These are phyloP conservation scores for Diorhabda elongata DNA, from an alignment of 1,140 invertebrate species.

Conservation along the genomic window DNA sequence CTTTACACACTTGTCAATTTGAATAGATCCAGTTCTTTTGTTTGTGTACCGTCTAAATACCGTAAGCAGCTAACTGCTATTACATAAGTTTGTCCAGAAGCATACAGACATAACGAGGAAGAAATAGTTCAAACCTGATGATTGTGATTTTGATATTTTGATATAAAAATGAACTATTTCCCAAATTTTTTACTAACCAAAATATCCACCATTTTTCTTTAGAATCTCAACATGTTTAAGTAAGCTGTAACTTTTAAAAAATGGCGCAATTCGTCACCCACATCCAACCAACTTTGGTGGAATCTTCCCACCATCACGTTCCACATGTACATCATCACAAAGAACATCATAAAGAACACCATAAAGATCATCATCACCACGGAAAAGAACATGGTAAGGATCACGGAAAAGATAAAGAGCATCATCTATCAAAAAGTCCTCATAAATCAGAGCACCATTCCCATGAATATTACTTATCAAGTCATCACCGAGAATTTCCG, in stretches of 20 bases:
- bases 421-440: conserved; percentile 14
- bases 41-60: too few relatives aligned
- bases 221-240: background rate
- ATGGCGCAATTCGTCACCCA: conserved; percentile 58
- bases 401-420: conserved; percentile 21
- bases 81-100: too few relatives aligned
- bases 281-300: conserved; percentile 55
- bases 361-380: conserved; percentile 33
- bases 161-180: background rate
- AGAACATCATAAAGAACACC: conserved; percentile 32
- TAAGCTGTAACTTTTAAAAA: background rate
- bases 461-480: background rate
- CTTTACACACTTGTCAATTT: too few relatives aligned
- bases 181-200: background rate
- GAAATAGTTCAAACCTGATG: too few relatives aligned
- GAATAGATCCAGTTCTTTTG: too few relatives aligned
- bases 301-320: conserved; percentile 53
- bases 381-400: conserved; percentile 42
- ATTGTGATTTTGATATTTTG: too few relatives aligned
- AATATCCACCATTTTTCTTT: background rate
- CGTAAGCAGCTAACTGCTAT: too few relatives aligned
- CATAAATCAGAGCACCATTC: conserved; percentile 8
- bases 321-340: conserved; percentile 47
- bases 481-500: conserved; percentile 33
- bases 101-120: too few relatives aligned